These are phyloP conservation scores for Euthynnus affinis DNA, from an alignment of 2,797 vertebrate genomes.

Conservation along the genomic window DNA sequence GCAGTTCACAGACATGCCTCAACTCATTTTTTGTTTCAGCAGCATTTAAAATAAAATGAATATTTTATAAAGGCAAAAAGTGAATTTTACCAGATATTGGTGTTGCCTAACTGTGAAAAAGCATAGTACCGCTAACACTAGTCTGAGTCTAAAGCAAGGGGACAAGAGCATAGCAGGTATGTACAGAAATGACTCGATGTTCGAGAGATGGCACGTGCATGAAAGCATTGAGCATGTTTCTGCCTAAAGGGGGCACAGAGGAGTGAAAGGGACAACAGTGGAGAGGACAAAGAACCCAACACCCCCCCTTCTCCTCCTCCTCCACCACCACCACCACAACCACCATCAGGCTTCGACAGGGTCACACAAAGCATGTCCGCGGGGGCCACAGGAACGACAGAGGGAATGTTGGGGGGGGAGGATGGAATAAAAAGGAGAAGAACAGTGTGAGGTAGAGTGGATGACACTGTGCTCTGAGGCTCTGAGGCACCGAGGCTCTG, in stretches of 20 bases:
- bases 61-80: neutral
- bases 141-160: slow-evolving; percentile 3
- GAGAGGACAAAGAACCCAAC: slow-evolving; percentile 41
- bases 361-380: slow-evolving; percentile 52
- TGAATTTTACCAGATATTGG: neutral
- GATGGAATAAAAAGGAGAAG: slow-evolving; percentile 27
- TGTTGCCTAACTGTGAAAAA: neutral
- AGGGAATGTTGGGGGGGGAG: slow-evolving; percentile 32
- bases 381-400: slow-evolving; percentile 35
- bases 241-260: slow-evolving; percentile 39
- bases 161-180: slow-evolving; percentile 3
- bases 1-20: neutral
- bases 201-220: slow-evolving; percentile 10
- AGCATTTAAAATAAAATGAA: neutral
- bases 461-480: slow-evolving; percentile 32
- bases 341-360: slow-evolving; percentile 47
- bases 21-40: neutral
- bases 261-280: slow-evolving; percentile 29
- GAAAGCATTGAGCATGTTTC: slow-evolving; percentile 28
- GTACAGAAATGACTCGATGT: slow-evolving; percentile 14
- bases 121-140: neutral
- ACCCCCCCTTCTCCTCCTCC: neutral
- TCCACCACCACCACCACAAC: slow-evolving; percentile 11
- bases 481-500: too few species aligned
- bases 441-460: slow-evolving; percentile 56